Conservation (phyloP, 2,797 vertebrate species). For the Peromyscus attwateri region DNA sequence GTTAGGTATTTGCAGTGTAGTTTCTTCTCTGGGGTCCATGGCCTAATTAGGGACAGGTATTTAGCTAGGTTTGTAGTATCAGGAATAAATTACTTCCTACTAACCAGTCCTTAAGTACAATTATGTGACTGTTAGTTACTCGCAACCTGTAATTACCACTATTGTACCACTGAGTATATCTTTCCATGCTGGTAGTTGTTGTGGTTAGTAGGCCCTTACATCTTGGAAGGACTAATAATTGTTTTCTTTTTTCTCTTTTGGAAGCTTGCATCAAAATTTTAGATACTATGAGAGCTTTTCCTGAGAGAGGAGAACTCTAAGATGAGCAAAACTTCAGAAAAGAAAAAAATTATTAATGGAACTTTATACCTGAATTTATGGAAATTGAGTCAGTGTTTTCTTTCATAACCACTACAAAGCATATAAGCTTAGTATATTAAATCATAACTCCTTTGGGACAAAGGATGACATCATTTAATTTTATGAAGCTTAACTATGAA, state of each 20-base stretch:
- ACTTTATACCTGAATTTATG: conserved; percentile 26
- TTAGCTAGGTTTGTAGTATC: not conserved
- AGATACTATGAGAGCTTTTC: not conserved
- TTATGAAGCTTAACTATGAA: not conserved
- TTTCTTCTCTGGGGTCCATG: not conserved
- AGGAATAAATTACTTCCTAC: not conserved
- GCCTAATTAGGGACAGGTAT: not conserved
- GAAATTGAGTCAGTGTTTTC: conserved; percentile 46
- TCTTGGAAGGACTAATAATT: not conserved
- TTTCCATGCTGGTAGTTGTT: not conserved
- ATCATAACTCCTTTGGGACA: not conserved
- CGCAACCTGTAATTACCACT: not conserved
- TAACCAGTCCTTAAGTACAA: not conserved
- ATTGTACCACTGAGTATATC: not conserved
- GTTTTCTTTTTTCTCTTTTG: not conserved
- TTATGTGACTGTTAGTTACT: not conserved
- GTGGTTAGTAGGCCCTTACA: not conserved
- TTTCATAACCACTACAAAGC: not conserved
- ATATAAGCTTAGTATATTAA: not conserved
- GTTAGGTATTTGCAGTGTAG: not conserved
- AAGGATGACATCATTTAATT: not conserved
- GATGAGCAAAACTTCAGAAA: conserved; percentile 6
- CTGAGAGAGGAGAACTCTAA: not conserved
- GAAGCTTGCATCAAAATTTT: not conserved
- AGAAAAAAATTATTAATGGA: not conserved